phyloP scores from a whole-genome alignment of 2,113 vertebrate species.

The Nicator chloris region DNA sequence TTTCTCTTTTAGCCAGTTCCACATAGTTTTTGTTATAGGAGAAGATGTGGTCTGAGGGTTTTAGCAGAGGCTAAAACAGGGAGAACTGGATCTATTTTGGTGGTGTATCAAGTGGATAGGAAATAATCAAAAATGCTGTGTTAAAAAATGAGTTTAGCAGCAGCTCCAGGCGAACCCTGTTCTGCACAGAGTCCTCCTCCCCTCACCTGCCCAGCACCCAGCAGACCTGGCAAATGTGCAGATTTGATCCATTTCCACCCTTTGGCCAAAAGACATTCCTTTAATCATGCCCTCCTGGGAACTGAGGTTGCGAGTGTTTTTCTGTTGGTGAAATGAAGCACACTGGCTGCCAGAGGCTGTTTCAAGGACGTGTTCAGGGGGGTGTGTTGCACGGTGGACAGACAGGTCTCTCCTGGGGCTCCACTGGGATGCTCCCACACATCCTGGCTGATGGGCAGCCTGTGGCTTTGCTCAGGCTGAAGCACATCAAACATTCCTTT shows the following conservation, averaged over 20 bases:
- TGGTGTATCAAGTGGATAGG: constrained; percentile 29
- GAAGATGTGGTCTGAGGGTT: constrained; percentile 62
- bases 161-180: background rate
- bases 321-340: background rate
- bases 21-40: constrained; percentile 67
- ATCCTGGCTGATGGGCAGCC: background rate
- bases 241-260: background rate
- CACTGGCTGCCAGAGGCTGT: background rate
- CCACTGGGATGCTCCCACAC: background rate
- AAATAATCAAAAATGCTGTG: constrained; percentile 6
- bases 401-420: background rate
- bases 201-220: background rate
- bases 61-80: constrained; percentile 65
- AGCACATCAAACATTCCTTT: background rate
- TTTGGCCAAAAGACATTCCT: background rate
- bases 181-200: background rate
- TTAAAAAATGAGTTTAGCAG: background rate
- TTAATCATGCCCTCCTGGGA: background rate
- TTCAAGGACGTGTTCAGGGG: background rate
- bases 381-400: rapidly evolving
- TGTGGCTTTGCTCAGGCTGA: background rate
- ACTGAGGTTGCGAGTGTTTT: background rate
- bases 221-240: background rate
- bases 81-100: constrained; percentile 55
- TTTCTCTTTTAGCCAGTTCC: constrained; percentile 62